These are phyloP conservation scores for Psittacula echo DNA, from an alignment of 2,797 vertebrate genomes.

Conservation along the genomic window DNA sequence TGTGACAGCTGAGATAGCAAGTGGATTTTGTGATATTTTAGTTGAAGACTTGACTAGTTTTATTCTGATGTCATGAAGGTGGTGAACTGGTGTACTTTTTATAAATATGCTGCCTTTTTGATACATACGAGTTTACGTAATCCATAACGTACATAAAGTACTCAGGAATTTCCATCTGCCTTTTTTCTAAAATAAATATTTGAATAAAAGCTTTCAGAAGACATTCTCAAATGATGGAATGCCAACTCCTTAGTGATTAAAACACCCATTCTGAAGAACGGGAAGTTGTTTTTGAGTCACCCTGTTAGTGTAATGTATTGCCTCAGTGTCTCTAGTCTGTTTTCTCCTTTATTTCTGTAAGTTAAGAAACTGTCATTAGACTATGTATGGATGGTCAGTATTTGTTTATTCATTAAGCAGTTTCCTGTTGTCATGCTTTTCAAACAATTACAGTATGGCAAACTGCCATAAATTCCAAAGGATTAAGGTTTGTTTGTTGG, in stretches of 20 bases:
- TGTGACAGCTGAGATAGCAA: not conserved
- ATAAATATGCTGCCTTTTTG: not conserved
- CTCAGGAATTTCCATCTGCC: not conserved
- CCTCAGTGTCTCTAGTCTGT: not conserved
- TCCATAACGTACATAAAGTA: not conserved
- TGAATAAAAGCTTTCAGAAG: not conserved
- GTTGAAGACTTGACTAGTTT: not conserved
- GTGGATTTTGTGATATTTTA: not conserved
- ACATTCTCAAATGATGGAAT: not conserved
- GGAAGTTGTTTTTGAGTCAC: not conserved
- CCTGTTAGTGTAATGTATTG: not conserved
- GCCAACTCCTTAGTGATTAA: not conserved
- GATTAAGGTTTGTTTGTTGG: not conserved
- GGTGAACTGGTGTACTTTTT: not conserved
- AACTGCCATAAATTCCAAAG: not conserved
- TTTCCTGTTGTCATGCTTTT: not conserved
- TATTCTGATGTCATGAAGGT: not conserved
- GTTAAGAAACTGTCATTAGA: not conserved
- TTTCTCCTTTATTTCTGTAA: not conserved
- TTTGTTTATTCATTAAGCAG: not conserved
- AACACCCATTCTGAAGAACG: not conserved
- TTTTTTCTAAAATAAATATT: not conserved
- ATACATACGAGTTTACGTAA: not conserved
- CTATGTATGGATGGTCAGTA: not conserved
- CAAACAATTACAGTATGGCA: not conserved